phyloP scores from a whole-genome alignment of 1,140 invertebrate genomes.

The Drosophila leontia region DNA sequence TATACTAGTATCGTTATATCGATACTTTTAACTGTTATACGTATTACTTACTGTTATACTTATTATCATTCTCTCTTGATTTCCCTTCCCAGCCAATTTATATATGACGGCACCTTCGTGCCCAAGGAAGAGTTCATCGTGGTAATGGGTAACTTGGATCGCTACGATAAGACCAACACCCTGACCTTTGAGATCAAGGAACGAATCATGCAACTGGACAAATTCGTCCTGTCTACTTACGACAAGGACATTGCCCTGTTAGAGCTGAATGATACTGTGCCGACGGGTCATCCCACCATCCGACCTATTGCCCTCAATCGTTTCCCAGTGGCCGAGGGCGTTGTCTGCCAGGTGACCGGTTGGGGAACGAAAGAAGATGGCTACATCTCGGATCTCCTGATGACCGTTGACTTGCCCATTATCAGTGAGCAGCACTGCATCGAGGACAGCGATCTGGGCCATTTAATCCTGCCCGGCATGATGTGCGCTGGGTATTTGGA shows the following conservation, averaged over 20 bases:
- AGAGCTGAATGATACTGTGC: constrained; percentile 60
- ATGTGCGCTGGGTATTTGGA: constrained; percentile 75
- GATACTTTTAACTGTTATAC: background rate
- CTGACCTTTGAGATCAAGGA: constrained; percentile 60
- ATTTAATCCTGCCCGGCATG: constrained; percentile 63
- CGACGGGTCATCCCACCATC: constrained; percentile 61
- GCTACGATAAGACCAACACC: constrained; percentile 58
- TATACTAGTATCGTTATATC: background rate
- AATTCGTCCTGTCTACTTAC: constrained; percentile 58
- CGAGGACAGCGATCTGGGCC: constrained; percentile 39
- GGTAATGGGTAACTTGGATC: constrained; percentile 81
- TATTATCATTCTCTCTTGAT: too few species aligned
- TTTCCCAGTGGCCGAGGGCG: constrained; percentile 8
- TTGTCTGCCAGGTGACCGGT: constrained; percentile 73
- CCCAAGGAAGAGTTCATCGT: constrained; percentile 58
- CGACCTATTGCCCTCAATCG: constrained; percentile 56
- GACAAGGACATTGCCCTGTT: constrained; percentile 70
- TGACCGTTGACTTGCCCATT: constrained; percentile 71
- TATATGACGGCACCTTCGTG: constrained; percentile 67
- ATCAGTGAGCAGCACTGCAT: constrained; percentile 57
- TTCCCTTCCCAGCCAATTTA: constrained; percentile 32
- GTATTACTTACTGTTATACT: background rate
- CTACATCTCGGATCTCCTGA: constrained; percentile 54
- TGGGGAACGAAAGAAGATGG: constrained; percentile 74
- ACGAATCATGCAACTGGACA: constrained; percentile 37